These are phyloP conservation scores for Ranitomeya imitator DNA, from an alignment of 2,113 vertebrate species.

Conservation along the genomic window DNA sequence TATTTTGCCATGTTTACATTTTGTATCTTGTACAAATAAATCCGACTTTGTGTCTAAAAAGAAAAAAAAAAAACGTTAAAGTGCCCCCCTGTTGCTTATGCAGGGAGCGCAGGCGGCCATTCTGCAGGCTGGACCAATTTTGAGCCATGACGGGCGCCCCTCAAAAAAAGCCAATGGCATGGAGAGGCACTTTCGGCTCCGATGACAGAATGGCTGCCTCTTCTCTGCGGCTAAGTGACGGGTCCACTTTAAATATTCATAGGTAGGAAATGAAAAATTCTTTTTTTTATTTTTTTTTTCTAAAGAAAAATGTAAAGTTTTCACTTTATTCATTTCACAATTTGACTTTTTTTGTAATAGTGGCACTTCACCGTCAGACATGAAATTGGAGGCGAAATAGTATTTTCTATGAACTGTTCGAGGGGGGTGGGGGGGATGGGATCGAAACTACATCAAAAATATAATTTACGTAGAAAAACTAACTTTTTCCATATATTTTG, in stretches of 20 bases:
- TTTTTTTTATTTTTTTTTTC: constrained; percentile 76
- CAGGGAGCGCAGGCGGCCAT: neutral
- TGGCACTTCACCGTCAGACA: constrained; percentile 87
- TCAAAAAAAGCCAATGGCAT: neutral
- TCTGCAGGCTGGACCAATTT: neutral
- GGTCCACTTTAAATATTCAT: constrained; percentile 75
- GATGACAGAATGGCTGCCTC: neutral
- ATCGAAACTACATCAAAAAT: constrained; percentile 77
- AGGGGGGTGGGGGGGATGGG: constrained; percentile 75
- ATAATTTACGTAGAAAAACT: constrained; percentile 80
- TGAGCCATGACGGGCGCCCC: neutral
- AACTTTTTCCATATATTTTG: constrained; percentile 84
- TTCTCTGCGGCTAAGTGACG: neutral
- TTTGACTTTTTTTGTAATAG: constrained; percentile 84
- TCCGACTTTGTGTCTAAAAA: constrained; percentile 88
- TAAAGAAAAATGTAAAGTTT: constrained; percentile 84
- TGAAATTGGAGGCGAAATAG: constrained; percentile 86
- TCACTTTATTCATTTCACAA: constrained; percentile 86
- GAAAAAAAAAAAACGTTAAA: constrained; percentile 73
- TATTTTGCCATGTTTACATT: constrained; percentile 99
- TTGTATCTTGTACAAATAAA: constrained; percentile 96
- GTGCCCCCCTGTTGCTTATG: neutral
- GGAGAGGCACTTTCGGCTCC: neutral
- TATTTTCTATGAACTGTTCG: constrained; percentile 87
- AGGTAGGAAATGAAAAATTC: constrained; percentile 83